phyloP scores from a whole-genome alignment of 2,888 invertebrate species.

The Drosophila macrospina region DNA sequence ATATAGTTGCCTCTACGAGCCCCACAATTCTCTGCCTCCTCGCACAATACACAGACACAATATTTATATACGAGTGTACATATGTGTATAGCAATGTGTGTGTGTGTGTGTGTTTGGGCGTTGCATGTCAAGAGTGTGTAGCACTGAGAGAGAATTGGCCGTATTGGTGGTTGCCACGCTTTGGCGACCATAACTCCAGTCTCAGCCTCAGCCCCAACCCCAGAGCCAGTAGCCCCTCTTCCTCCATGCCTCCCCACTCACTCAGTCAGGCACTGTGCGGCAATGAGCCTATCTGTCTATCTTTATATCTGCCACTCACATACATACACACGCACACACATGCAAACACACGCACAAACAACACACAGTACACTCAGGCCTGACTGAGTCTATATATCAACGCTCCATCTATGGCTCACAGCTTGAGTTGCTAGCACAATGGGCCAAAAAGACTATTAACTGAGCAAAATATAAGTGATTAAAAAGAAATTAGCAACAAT shows the following conservation, averaged over 20 bases:
- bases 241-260: too few relatives aligned
- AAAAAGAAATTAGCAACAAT: background rate
- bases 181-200: slow-evolving; percentile 46
- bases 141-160: slow-evolving; percentile 41
- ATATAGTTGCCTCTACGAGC: slow-evolving; percentile 49
- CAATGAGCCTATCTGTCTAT: slow-evolving; percentile 61
- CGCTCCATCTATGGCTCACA: slow-evolving; percentile 43
- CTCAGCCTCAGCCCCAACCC: slow-evolving; percentile 15
- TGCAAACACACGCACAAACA: background rate
- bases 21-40: slow-evolving; percentile 7
- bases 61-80: slow-evolving; percentile 27
- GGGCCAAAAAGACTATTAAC: background rate
- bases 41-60: slow-evolving; percentile 9
- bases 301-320: slow-evolving; percentile 55
- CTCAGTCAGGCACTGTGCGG: slow-evolving; percentile 40
- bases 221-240: slow-evolving; percentile 13
- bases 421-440: slow-evolving; percentile 29
- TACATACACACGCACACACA: slow-evolving; percentile 21
- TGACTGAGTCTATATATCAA: slow-evolving; percentile 38
- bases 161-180: slow-evolving; percentile 67
- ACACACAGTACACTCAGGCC: slow-evolving; percentile 11
- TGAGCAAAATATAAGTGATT: background rate
- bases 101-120: slow-evolving; percentile 45
- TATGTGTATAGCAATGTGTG: slow-evolving; percentile 17
- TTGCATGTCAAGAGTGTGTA: slow-evolving; percentile 58